Evolutionary conservation across 2,113 vertebrate genomes (phyloP), one percentile per base, ranked within the genome.

Genomic region (Crotalus helleri): DNA sequence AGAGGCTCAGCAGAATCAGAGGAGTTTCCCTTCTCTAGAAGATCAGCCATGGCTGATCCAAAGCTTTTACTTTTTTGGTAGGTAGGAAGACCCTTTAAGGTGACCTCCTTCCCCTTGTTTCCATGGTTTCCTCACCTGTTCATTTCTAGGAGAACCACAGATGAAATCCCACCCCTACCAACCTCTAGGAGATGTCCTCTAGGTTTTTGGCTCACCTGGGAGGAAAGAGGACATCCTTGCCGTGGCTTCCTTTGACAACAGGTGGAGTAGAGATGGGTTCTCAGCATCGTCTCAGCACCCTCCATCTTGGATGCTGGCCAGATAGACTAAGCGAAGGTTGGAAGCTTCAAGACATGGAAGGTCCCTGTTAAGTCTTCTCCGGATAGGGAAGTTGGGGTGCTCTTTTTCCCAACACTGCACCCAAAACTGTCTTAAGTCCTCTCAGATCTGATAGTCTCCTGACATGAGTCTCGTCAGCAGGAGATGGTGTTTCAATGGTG

Each of bases 1-100:
- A 44, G 90, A 33, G 9, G 0, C 92, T 55, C 19, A n/a, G 39
- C 94, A 94, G 94, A 8, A 69, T 33, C 64, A 1, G 89, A 49
- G 87, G 3, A 51, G 92, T 93, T 92, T 61, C 85, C 51, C 58
- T 57, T 85, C 92, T 90, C 54, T 55, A 74, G 94, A 81, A 95
- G 93, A 95, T 97, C 90, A 93, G 87, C 93, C 21, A 0, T 57
- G 92, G 88, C 93, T 92, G 69, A 91, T 95, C 85, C 93, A 81
- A 94, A 92, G 91, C 92, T 91, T 58, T 54, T 51, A 24, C 23
- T 64, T 91, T 12, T 23, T 89, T 44, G 89, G 92, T 90, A 93
- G 94, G 92, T 91, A 85, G 94, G 91, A 6, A 88, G 58, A 29
- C 85, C 93, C 93, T 90, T 92, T 95, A 94, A 93, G 89, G 92